Evolutionary conservation across 1,140 invertebrate species (phyloP).

Genomic region (Bacillus rossius): DNA sequence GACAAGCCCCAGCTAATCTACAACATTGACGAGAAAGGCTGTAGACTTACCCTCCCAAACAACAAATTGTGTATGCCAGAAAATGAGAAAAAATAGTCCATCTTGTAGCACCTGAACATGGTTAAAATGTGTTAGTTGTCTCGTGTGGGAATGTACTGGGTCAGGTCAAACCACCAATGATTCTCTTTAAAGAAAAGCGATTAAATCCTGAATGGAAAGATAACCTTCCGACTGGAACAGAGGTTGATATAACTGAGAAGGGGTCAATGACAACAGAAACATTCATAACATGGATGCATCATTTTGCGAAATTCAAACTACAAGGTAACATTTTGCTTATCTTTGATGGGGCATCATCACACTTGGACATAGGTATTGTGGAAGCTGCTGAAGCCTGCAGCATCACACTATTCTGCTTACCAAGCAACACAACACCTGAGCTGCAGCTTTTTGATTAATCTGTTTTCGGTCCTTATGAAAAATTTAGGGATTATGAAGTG

Average conservation of each 20-base stretch:
- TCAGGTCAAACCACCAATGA: conserved; percentile 34
- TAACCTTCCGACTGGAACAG: conserved; percentile 31
- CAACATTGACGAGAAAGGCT: conserved; percentile 42
- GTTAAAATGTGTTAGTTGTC: conserved; percentile 39
- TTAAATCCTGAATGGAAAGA: conserved; percentile 32
- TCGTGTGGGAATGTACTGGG: conserved; percentile 37
- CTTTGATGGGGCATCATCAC: too few relatives aligned
- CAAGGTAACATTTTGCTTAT: conserved; percentile 31
- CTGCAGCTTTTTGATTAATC: too few relatives aligned
- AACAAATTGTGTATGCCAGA: conserved; percentile 32
- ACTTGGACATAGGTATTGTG: too few relatives aligned
- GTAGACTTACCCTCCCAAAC: conserved; percentile 35
- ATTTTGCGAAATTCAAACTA: conserved; percentile 32
- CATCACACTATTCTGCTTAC: too few relatives aligned
- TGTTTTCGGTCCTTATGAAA: too few relatives aligned
- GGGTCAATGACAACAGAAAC: conserved; percentile 36
- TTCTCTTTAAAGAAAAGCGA: conserved; percentile 37
- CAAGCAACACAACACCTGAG: too few relatives aligned
- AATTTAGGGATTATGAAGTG: too few relatives aligned
- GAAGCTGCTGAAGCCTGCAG: too few relatives aligned
- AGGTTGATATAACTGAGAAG: conserved; percentile 32
- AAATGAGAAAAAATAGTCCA: conserved; percentile 38
- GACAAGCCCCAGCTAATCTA: conserved; percentile 32
- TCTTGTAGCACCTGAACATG: conserved; percentile 35
- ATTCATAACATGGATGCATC: conserved; percentile 34